Evolutionary conservation across 2,888 invertebrate genomes (phyloP), one percentile per base, ranked within the genome.

Genomic region (Chymomyza amoena): DNA sequence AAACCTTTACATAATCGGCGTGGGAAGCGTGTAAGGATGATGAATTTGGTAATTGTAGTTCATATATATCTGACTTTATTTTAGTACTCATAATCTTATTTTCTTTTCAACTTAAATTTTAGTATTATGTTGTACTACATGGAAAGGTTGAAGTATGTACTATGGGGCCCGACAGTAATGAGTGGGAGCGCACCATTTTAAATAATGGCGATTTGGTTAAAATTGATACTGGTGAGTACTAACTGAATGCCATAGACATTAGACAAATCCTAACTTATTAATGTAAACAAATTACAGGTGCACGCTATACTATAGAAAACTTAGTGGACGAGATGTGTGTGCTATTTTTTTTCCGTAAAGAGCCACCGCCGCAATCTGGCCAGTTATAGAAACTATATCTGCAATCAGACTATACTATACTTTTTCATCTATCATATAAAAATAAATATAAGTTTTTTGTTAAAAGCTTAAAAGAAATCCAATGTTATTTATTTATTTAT

Each of bases 101-200:
- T 20, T 1, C 4, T 39, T 15, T 65, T 10, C 25, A 7, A 7
- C 54, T 18, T 0, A 2, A 15, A 61, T 64, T 67, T 0, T 45
- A 87, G 87, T 71, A 75, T 32, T 89, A 87, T 60, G n/a, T 88
- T 16, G 77, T 74, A 6, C 36, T 89, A 2, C 45, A 66, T n/a
- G 89, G 89, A 1, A 51, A 75, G 7, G 86, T 90, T 64, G 56
- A 68, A 0, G 54, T 90, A n/a, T 72, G 78, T 9, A 73, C 75
- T 2, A 75, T 6, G 0, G 13, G 4, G 1, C 4, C 18, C 4
- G 61, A 63, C 0, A 20, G 28, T 1, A 51, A 67, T 6, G 36
- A 80, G 5, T 66, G 32, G 1, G 77, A 74, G 9, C 16, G 67
- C 0, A 66, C 51, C 4, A 52, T 6, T 15, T 36, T 87, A 20